These are phyloP conservation scores for Hirudinaria manillensis DNA, from an alignment of 2,888 invertebrate genomes.

Conservation along the genomic window DNA sequence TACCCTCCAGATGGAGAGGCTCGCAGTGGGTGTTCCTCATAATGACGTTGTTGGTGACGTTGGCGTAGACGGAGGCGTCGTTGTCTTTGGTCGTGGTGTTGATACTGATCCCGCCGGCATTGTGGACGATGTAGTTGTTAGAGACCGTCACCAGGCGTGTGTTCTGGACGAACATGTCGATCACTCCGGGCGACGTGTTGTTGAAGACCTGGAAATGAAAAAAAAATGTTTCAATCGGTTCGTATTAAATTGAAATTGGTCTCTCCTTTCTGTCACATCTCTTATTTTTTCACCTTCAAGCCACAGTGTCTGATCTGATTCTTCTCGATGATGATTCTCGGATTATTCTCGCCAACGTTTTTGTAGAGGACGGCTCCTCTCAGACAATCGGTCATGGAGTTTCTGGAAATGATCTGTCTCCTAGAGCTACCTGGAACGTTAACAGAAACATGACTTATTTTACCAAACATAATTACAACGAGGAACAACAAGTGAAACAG, in stretches of 20 bases:
- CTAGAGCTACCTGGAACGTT: constrained; percentile 73
- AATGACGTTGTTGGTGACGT: constrained; percentile 88
- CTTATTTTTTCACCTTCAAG: constrained; percentile 57
- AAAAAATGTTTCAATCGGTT: neutral
- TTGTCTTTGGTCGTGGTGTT: constrained; percentile 43
- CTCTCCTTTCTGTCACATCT: neutral
- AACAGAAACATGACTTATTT: too few relatives aligned
- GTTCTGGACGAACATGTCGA: constrained; percentile 63
- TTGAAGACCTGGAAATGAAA: constrained; percentile 66
- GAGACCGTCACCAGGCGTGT: constrained; percentile 63
- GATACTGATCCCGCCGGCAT: constrained; percentile 43
- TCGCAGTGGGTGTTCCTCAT: constrained; percentile 80
- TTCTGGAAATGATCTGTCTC: constrained; percentile 79
- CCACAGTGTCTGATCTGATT: constrained; percentile 84
- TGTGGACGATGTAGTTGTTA: constrained; percentile 46
- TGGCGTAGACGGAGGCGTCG: constrained; percentile 74
- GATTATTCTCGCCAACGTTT: constrained; percentile 89
- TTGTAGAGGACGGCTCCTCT: constrained; percentile 81
- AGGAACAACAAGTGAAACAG: constrained; percentile 1
- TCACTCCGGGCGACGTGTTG: constrained; percentile 65
- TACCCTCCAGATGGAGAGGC: constrained; percentile 64
- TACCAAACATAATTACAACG: neutral
- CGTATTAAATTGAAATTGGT: neutral
- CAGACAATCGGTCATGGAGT: constrained; percentile 71
- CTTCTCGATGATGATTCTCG: constrained; percentile 71